Percentiles rank a stretch among this genome's conserved stretches.
Evolutionary conservation across 2,113 vertebrate genomes (phyloP).

Genomic region (Rhabdornis inornatus): DNA sequence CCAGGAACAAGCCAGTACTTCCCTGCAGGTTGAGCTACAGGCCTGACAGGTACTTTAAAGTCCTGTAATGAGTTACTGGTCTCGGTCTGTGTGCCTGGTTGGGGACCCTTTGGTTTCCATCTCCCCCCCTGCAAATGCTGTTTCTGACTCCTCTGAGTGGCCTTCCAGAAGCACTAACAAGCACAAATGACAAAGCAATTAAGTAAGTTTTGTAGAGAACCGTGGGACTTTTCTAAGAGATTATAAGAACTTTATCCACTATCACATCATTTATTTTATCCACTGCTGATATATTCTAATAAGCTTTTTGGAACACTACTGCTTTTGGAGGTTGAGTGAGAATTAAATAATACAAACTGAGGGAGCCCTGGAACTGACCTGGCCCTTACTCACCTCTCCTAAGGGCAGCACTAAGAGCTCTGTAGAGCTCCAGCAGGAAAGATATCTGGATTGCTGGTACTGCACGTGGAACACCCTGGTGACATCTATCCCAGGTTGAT

Average conservation of each 20-base stretch:
- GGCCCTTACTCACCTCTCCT: background rate
- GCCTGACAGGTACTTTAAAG: background rate
- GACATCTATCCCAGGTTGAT: background rate
- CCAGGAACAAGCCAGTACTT: background rate
- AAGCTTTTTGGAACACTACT: background rate
- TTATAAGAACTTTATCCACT: constrained; percentile 1
- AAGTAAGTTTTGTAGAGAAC: background rate
- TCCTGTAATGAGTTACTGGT: background rate
- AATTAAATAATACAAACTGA: background rate
- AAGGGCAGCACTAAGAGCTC: background rate
- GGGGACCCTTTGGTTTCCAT: background rate
- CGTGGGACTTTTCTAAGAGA: constrained; percentile 9
- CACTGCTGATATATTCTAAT: background rate
- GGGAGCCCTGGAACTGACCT: background rate
- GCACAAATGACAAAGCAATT: constrained; percentile 35
- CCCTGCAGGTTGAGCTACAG: background rate
- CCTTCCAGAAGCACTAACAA: background rate
- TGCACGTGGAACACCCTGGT: background rate
- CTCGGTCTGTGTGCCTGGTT: background rate
- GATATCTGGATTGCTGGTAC: background rate
- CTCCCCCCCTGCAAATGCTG: background rate
- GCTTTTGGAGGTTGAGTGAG: background rate
- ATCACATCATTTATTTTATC: background rate
- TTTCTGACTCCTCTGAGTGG: background rate
- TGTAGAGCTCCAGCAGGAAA: background rate